Conservation (phyloP, 2,113 vertebrate species). For the Meriones unguiculatus region DNA sequence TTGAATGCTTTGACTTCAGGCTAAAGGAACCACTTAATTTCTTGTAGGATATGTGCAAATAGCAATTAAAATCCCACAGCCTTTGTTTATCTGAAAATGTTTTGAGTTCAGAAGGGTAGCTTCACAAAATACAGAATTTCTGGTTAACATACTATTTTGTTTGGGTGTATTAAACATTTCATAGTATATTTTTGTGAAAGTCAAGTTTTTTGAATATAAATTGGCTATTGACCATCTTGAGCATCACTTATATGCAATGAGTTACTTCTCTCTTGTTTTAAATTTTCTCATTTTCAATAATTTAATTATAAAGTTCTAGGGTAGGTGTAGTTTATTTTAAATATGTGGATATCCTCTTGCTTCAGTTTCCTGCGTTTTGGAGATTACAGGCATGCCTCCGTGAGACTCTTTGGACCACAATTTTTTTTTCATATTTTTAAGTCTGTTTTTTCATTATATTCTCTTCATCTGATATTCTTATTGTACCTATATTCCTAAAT, state of each 20-base stretch:
- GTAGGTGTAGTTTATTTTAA: neutral
- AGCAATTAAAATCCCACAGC: neutral
- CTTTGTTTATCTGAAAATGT: neutral
- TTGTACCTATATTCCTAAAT: neutral
- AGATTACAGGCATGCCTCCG: neutral
- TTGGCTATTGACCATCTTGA: neutral
- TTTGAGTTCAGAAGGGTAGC: slow-evolving; percentile 25
- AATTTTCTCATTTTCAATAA: neutral
- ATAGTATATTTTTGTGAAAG: neutral
- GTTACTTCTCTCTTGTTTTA: neutral
- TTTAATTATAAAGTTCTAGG: neutral
- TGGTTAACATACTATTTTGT: neutral
- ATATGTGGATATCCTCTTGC: neutral
- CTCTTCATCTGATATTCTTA: neutral
- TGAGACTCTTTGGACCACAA: neutral
- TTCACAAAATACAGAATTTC: slow-evolving; percentile 17
- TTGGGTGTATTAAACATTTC: neutral
- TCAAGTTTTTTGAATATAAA: slow-evolving; percentile 12
- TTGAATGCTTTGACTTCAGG: neutral
- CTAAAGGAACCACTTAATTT: neutral
- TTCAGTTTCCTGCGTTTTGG: neutral
- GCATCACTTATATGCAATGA: neutral
- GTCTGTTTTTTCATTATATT: neutral
- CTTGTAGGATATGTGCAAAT: neutral
- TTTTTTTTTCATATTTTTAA: slow-evolving; percentile 26